A percentile compares a stretch with the other conserved stretches of the same genome.
These are phyloP conservation scores for Drosophila nr. fundita DNA, from an alignment of 2,888 invertebrate species.

Conservation along the genomic window DNA sequence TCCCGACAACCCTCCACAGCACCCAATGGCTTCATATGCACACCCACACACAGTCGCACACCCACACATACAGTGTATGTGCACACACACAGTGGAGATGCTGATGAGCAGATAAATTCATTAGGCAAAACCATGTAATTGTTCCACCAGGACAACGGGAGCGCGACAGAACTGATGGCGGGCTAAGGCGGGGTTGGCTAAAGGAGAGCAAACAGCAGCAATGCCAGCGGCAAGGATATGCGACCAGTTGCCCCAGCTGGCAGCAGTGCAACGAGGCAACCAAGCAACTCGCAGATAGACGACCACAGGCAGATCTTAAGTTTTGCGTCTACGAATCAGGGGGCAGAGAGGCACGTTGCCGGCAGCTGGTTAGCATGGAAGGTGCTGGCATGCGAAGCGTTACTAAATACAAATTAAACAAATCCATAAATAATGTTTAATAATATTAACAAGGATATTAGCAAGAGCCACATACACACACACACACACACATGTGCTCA, in stretches of 20 bases:
- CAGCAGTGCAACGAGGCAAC: conserved; percentile 37
- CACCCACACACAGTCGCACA: conserved; percentile 15
- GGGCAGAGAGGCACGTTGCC: conserved; percentile 42
- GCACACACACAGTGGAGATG: conserved; percentile 60
- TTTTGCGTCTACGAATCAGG: conserved; percentile 40
- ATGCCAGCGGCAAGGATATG: conserved; percentile 41
- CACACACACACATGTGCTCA: conserved; percentile 27
- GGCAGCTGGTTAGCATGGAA: conserved; percentile 17
- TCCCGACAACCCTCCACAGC: conserved; percentile 3
- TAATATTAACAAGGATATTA: conserved; percentile 84
- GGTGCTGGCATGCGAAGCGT: conserved; percentile 59
- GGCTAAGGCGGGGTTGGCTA: conserved; percentile 24
- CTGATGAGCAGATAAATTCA: conserved; percentile 85
- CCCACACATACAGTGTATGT: conserved; percentile 18
- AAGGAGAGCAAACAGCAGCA: conserved; percentile 32
- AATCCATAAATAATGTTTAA: conserved; percentile 85
- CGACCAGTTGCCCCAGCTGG: conserved; percentile 53
- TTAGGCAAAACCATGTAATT: conserved; percentile 85
- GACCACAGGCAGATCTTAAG: conserved; percentile 75
- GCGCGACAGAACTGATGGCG: conserved; percentile 57
- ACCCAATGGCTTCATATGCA: conserved; percentile 19
- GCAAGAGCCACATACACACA: conserved; percentile 56
- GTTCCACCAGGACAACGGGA: conserved; percentile 81
- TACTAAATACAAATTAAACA: conserved; percentile 85
- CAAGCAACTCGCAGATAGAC: conserved; percentile 41